phyloP scores from a whole-genome alignment of 2,888 invertebrate species.

The Phania funesta region DNA sequence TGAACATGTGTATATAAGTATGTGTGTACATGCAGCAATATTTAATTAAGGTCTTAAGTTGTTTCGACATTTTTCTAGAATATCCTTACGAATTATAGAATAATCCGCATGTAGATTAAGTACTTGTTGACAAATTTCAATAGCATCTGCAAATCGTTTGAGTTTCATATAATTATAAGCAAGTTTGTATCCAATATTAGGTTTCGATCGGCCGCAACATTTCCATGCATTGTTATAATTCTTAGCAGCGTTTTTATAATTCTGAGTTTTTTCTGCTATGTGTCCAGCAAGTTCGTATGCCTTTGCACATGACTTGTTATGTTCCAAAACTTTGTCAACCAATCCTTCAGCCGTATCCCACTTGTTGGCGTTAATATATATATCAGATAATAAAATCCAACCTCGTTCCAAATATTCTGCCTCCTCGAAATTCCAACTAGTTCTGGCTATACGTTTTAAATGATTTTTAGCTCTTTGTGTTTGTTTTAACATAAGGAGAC shows the following conservation, averaged over 20 bases:
- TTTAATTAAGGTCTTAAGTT: slow-evolving; percentile 82
- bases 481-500: slow-evolving; percentile 91
- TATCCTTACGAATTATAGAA: slow-evolving; percentile 94
- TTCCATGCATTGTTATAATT: slow-evolving; percentile 93
- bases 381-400: slow-evolving; percentile 96
- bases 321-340: slow-evolving; percentile 87
- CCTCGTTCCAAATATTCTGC: slow-evolving; percentile 97
- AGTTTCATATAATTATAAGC: slow-evolving; percentile 95
- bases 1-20: neutral
- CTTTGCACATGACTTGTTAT: slow-evolving; percentile 93
- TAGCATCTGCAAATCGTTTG: slow-evolving; percentile 93
- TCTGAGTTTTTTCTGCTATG: slow-evolving; percentile 95
- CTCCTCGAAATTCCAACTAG: slow-evolving; percentile 95
- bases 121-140: slow-evolving; percentile 93
- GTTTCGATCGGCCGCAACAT: slow-evolving; percentile 89
- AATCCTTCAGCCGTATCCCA: slow-evolving; percentile 92
- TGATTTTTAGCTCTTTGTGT: slow-evolving; percentile 95
- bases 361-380: slow-evolving; percentile 91
- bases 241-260: slow-evolving; percentile 90
- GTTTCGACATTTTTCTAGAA: slow-evolving; percentile 92
- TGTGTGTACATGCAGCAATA: neutral
- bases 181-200: slow-evolving; percentile 94
- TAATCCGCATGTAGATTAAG: slow-evolving; percentile 91
- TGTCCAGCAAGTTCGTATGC: slow-evolving; percentile 93
- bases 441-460: slow-evolving; percentile 92